Evolutionary conservation across 2,113 vertebrate genomes (phyloP), one percentile per base, ranked within the genome.

Genomic region (Cepphus grylle): DNA sequence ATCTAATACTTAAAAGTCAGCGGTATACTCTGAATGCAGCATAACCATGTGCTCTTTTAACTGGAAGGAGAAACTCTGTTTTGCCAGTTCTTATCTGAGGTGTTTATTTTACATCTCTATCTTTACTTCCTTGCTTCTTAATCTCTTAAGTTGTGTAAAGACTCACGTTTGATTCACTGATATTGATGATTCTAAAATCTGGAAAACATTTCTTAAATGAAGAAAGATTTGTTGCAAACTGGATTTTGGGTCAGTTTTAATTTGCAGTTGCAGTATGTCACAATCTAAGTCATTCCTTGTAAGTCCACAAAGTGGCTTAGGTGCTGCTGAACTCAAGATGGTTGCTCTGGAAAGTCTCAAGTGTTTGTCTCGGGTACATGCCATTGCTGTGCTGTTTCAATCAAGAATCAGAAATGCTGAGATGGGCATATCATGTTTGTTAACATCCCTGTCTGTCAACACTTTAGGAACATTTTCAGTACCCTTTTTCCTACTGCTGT

Each of bases 361-460:
- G 12, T 25, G 32, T 86, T 95, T 93, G 40, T 65, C 71, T 38
- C 7, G 5, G 43, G 22, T 38, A 9, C 5, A 3, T 93, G 38
- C 71, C 67, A 5, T 63, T 38, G 50, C 71, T 89, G 58, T 8
- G 12, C 43, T 80, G 32, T 95, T 97, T 96, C 67, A 81, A 4
- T 96, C 79, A 91, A 58, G 91, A 92, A 42, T 65, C 62, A 69
- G 42, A 77, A 83, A 65, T 49, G 53, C 55, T 92, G 59, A 1
- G 0, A 38, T 81, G 42, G 93, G 49, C 32, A 34, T 82, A 17
- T 56, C 94, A 58, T 86, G 69, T 96, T 93, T 84, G 56, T 94
- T 97, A 96, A 81, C 70, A 78, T 97, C 90, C 76, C 56, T 90
- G 65, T 65, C 94, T 97, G 87, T 98, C 96, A 97, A 86, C 96